Percentiles rank a stretch among this genome's conserved stretches.
Conservation (phyloP, 37 sponge, comb jelly and placozoan genomes). For the Beroe forskalii region DNA sequence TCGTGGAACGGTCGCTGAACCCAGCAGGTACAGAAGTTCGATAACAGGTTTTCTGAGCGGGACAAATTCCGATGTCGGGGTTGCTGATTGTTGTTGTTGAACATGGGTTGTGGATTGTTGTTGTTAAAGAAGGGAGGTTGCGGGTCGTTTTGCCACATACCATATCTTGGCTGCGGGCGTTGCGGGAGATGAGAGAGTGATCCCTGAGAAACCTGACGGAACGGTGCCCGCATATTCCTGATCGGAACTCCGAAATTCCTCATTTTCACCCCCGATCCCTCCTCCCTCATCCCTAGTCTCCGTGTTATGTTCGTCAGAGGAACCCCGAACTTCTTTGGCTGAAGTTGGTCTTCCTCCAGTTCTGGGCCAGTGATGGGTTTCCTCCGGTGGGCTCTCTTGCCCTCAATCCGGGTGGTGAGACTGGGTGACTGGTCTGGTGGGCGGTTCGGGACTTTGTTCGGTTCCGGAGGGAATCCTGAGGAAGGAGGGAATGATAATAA, state of each 20-base stretch:
- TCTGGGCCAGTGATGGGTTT: not conserved
- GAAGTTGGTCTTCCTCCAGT: not conserved
- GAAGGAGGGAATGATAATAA: no score
- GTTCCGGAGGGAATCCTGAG: not conserved
- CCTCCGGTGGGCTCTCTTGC: not conserved
- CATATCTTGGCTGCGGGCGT: not conserved
- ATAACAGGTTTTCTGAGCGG: not conserved
- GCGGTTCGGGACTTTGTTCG: not conserved
- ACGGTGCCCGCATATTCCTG: not conserved
- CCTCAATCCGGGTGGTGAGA: not conserved
- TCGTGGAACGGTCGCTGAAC: slow-evolving; percentile 61
- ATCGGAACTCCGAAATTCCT: slow-evolving; percentile 1
- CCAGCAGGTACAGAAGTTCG: slow-evolving; percentile 18
- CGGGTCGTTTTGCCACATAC: not conserved
- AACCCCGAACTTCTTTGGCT: not conserved
- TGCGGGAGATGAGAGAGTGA: not conserved
- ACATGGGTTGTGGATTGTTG: no score
- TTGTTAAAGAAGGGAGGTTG: not conserved
- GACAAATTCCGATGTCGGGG: no score
- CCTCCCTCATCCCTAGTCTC: not conserved
- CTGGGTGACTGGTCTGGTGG: not conserved
- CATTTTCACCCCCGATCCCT: not conserved
- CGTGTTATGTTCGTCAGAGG: not conserved
- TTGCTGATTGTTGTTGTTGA: not conserved
- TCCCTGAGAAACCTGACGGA: not conserved